Evolutionary conservation across 2,113 vertebrate genomes (phyloP).

Genomic region (Rousettus leschenaultii): DNA sequence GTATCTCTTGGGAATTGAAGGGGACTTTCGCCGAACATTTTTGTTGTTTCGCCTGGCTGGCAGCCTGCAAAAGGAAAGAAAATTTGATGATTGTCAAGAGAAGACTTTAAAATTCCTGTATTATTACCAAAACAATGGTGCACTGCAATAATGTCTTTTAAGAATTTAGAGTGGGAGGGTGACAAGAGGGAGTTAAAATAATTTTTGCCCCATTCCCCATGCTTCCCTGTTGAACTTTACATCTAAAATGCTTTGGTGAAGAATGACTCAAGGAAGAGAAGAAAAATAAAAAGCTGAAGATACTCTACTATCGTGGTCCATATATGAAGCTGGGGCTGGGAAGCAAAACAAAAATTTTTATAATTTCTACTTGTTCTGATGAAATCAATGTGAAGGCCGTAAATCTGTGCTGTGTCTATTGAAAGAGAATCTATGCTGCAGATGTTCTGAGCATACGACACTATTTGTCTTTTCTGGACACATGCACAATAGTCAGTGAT

Average conservation of each 20-base stretch:
- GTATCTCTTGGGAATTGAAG: conserved; percentile 72
- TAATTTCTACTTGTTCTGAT: not conserved
- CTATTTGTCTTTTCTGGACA: not conserved
- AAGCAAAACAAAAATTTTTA: not conserved
- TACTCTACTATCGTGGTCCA: not conserved
- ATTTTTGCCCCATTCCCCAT: not conserved
- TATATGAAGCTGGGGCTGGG: not conserved
- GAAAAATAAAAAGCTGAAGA: not conserved
- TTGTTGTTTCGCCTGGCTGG: conserved; percentile 78
- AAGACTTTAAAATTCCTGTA: not conserved
- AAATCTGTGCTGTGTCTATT: not conserved
- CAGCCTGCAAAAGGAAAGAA: conserved; percentile 77
- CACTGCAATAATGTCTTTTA: not conserved
- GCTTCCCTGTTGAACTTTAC: not conserved
- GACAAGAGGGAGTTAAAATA: not conserved
- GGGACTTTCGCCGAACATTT: conserved; percentile 75
- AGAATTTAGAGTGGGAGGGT: not conserved
- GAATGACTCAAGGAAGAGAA: not conserved
- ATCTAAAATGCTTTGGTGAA: not conserved
- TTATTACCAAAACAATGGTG: not conserved
- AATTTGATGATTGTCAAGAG: not conserved
- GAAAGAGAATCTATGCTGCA: not conserved
- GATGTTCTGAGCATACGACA: not conserved
- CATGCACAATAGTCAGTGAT: not conserved
- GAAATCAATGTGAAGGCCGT: not conserved